These are phyloP conservation scores for Saturnia japonica DNA, from an alignment of 2,888 invertebrate genomes.

Conservation along the genomic window DNA sequence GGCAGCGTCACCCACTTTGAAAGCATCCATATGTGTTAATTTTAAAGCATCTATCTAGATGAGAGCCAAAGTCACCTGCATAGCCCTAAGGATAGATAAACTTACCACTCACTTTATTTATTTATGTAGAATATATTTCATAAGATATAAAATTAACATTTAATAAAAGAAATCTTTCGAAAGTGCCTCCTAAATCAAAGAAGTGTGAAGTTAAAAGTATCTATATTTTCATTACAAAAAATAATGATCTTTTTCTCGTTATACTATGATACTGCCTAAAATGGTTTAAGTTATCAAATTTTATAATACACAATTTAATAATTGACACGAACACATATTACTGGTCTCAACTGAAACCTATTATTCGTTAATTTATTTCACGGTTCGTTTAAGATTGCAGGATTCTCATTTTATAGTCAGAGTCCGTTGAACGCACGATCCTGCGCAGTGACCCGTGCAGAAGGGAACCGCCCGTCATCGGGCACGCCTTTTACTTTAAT, in stretches of 20 bases:
- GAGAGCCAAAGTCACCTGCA: too few species aligned
- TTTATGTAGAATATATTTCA: not conserved
- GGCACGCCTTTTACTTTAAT: slow-evolving; percentile 51
- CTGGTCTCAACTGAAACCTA: slow-evolving; percentile 6
- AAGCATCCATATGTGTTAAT: too few species aligned
- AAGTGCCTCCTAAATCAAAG: too few species aligned
- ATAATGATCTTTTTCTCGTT: too few species aligned
- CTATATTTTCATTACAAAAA: too few species aligned
- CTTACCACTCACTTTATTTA: not conserved
- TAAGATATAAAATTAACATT: not conserved
- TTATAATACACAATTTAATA: not conserved
- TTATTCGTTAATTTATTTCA: slow-evolving; percentile 12
- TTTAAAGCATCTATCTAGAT: too few species aligned
- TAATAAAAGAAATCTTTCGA: not conserved
- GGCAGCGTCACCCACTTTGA: too few species aligned
- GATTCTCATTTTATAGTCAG: slow-evolving; percentile 12
- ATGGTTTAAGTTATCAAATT: too few species aligned
- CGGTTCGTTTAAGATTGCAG: slow-evolving; percentile 13
- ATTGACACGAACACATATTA: not conserved
- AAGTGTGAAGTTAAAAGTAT: too few species aligned
- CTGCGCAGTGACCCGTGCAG: slow-evolving; percentile 55
- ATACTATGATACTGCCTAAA: too few species aligned
- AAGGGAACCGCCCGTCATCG: slow-evolving; percentile 49
- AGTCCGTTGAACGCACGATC: slow-evolving; percentile 49
- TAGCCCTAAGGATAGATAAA: too few species aligned